Evolutionary conservation across 2,888 invertebrate species (phyloP).

Genomic region (Conomelus anceps): DNA sequence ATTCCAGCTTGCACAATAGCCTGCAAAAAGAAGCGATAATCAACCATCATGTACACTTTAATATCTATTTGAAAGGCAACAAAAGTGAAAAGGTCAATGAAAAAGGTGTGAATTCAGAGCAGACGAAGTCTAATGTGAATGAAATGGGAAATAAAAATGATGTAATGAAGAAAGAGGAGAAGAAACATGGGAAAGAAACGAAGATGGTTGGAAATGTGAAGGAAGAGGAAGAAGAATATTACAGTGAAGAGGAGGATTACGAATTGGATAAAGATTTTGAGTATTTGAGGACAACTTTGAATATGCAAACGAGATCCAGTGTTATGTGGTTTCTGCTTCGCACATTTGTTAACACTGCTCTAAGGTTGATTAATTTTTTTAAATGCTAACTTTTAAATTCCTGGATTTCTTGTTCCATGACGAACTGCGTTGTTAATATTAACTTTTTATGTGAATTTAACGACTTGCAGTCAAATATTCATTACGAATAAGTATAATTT

Average conservation of each 20-base stretch:
- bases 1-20: neutral
- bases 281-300: neutral
- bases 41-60: neutral
- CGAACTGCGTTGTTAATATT: no score
- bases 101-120: neutral
- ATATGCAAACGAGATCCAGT: neutral
- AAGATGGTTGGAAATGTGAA: neutral
- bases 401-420: no score
- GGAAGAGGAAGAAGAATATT: neutral
- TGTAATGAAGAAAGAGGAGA: neutral
- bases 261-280: neutral
- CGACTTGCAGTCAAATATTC: no score
- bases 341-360: neutral
- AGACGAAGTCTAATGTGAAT: neutral
- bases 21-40: neutral
- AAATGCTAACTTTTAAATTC: neutral
- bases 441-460: no score
- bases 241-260: neutral
- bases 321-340: neutral
- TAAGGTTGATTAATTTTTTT: neutral
- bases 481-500: no score
- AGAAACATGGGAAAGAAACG: neutral
- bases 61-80: neutral
- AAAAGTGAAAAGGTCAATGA: neutral
- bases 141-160: neutral